A percentile compares a stretch with the other conserved stretches of the same genome.
These are phyloP conservation scores for Notarius lentiginosus DNA, from an alignment of 2,113 vertebrate genomes.

Conservation along the genomic window DNA sequence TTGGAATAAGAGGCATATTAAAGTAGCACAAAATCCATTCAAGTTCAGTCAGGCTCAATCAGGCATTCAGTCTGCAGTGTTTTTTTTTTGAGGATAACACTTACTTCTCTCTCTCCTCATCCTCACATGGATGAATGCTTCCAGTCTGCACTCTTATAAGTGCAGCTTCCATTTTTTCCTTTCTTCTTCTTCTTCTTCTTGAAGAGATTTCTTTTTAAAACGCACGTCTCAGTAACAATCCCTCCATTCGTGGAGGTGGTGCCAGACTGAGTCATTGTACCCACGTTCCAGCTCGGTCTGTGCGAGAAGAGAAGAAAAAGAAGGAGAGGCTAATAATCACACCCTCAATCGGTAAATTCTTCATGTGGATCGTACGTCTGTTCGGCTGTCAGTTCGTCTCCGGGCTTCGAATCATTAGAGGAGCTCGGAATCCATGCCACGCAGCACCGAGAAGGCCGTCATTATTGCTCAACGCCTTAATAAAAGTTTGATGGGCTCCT, in stretches of 20 bases:
- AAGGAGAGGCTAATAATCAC: slow-evolving; percentile 27
- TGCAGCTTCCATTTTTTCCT: neutral
- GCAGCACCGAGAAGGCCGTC: slow-evolving; percentile 65
- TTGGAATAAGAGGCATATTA: slow-evolving; percentile 38
- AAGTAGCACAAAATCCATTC: slow-evolving; percentile 39
- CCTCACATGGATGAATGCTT: slow-evolving; percentile 18
- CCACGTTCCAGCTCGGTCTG: slow-evolving; percentile 20
- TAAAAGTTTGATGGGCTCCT: slow-evolving; percentile 80
- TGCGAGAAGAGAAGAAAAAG: neutral
- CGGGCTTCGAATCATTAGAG: slow-evolving; percentile 45
- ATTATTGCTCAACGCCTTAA: slow-evolving; percentile 79
- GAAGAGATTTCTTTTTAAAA: slow-evolving; percentile 36
- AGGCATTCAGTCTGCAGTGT: slow-evolving; percentile 9
- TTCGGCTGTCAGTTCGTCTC: slow-evolving; percentile 44
- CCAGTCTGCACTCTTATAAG: neutral
- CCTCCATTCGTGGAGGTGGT: slow-evolving; percentile 27
- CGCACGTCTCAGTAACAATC: slow-evolving; percentile 34
- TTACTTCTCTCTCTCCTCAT: slow-evolving; percentile 4
- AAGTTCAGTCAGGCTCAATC: slow-evolving; percentile 40
- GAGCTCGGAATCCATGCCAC: slow-evolving; percentile 36
- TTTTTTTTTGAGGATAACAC: neutral
- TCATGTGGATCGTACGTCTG: slow-evolving; percentile 39
- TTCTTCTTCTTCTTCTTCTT: neutral
- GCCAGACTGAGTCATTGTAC: slow-evolving; percentile 40
- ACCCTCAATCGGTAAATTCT: slow-evolving; percentile 26